phyloP scores from a whole-genome alignment of 2,113 vertebrate genomes.

The Ptyas mucosa region DNA sequence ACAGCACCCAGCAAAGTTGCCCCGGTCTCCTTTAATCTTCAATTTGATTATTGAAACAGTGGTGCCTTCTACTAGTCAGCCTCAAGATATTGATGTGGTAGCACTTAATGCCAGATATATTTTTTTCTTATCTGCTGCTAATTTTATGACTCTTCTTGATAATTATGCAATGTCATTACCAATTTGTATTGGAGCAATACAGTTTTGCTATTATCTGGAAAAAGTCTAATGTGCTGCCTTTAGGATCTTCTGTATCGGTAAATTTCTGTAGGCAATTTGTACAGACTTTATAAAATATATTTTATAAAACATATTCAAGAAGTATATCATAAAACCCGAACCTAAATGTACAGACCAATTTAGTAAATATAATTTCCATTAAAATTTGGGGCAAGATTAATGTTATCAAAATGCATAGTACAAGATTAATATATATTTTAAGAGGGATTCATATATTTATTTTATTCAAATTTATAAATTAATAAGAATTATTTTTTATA shows the following conservation, averaged over 20 bases:
- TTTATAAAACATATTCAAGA: not conserved
- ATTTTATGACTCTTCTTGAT: not conserved
- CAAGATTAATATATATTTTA: not conserved
- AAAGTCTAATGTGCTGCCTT: not conserved
- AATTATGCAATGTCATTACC: not conserved
- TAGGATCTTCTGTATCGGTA: not conserved
- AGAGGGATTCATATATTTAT: not conserved
- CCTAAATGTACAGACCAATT: not conserved
- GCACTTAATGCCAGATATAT: not conserved
- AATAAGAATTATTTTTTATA: not conserved
- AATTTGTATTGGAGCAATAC: not conserved
- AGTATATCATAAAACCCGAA: not conserved
- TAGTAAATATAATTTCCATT: not conserved
- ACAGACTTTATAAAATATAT: not conserved
- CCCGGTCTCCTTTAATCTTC: not conserved
- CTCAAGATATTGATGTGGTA: not conserved
- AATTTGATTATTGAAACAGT: not conserved
- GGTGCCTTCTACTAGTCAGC: not conserved
- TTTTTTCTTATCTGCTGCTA: not conserved
- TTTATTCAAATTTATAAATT: not conserved
- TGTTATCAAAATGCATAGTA: not conserved
- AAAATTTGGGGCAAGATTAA: not conserved
- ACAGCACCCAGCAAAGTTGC: not conserved
- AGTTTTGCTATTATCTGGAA: not conserved
- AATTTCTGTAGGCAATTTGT: not conserved